Percentiles rank a stretch among this genome's conserved stretches.
These are phyloP conservation scores for Alauda arvensis DNA, from an alignment of 2,797 vertebrate genomes.

Conservation along the genomic window DNA sequence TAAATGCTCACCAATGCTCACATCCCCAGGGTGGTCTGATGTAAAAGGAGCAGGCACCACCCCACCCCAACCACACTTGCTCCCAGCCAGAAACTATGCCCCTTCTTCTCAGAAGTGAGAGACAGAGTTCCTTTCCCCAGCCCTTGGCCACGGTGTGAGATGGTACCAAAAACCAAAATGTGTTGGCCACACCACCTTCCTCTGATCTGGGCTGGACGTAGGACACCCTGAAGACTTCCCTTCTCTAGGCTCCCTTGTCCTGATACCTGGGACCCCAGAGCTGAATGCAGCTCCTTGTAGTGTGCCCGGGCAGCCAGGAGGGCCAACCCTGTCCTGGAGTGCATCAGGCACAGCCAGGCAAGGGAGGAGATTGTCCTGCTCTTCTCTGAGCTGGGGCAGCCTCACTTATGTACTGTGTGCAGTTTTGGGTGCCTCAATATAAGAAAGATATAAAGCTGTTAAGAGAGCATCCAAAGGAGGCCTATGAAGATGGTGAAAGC, in stretches of 20 bases:
- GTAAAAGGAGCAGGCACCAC: not conserved
- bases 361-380: not conserved
- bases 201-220: not conserved
- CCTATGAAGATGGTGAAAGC: not conserved
- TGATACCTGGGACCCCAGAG: not conserved
- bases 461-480: not conserved
- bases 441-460: not conserved
- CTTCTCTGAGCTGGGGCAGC: not conserved
- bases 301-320: not conserved
- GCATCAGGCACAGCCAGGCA: rapidly evolving
- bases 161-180: not conserved
- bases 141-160: too few relatives aligned
- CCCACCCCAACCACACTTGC: too few relatives aligned
- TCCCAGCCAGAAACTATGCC: not conserved
- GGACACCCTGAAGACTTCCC: not conserved
- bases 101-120: not conserved
- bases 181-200: not conserved
- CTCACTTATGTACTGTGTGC: rapidly evolving
- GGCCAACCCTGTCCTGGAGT: rapidly evolving
- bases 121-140: not conserved
- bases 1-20: not conserved
- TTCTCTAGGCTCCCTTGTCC: not conserved
- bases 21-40: rapidly evolving
- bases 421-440: not conserved
- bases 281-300: not conserved